Evolutionary conservation across 2,888 invertebrate species (phyloP), one percentile per base, ranked within the genome.

Genomic region (Tenthredo amoena): DNA sequence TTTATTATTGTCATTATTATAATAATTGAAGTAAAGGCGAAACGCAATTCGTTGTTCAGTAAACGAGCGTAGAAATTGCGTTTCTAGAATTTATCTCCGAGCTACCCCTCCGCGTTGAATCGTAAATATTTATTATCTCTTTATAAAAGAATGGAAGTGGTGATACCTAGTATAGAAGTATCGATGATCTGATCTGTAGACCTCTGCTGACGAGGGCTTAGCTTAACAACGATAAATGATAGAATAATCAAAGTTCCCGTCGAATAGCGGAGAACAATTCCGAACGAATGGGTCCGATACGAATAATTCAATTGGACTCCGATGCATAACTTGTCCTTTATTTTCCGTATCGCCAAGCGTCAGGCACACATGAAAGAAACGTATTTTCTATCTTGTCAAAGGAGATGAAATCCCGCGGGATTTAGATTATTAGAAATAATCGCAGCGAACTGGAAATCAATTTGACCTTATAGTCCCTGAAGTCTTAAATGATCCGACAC

Each of bases 371-470:
- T 43, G n/a, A 26, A 74, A 10, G 5, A 21, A 18, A 6, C 72
- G 72, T 74, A 43, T 40, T 74, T 74, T 43, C 72, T 31, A 55
- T 77, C 31, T 34, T 50, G 4, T 34, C 50, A 18, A 77, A 77
- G 50, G n/a, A 55, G 18, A 10, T 40, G 34, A 55, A 55, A 55
- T 34, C 55, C 34, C 34, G 18, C n/a, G 34, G 77, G 77, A 55
- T 77, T 77, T 31, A 77, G 50, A 55, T 77, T 77, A 77, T 77
- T 77, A 77, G 77, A 77, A 77, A 55, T 50, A 55, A 77, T 50
- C 31, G 50, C 77, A 55, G 31, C n/a, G 34, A 50, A 34, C 77
- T 31, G 55, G 77, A 50, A 55, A 55, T 77, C 55, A 50, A 77
- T 77, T 34, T 18, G 18, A 31, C 31, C 21, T 76, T 37, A 31